These are phyloP conservation scores for Cossypha caffra DNA, from an alignment of 2,797 vertebrate species.

Conservation along the genomic window DNA sequence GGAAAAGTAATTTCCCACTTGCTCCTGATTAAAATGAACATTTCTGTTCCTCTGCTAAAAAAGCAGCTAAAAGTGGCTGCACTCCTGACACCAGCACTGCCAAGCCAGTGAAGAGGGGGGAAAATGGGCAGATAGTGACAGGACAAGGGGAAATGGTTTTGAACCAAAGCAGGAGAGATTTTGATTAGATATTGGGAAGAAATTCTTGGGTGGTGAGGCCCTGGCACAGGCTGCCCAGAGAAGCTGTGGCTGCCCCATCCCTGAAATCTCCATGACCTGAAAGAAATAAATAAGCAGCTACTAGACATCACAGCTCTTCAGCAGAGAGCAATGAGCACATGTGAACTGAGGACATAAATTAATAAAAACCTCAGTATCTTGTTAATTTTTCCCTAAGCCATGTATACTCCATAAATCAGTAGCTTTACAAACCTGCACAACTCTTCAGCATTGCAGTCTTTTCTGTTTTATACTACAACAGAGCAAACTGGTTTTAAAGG, in stretches of 20 bases:
- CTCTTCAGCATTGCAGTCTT: neutral
- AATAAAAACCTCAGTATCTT: neutral
- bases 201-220: rapidly evolving
- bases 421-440: neutral
- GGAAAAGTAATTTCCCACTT: neutral
- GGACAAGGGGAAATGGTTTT: neutral
- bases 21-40: neutral
- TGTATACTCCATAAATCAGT: neutral
- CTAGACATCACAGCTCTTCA: neutral
- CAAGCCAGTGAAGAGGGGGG: neutral
- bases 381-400: neutral
- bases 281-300: neutral
- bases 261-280: neutral
- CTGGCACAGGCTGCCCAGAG: neutral
- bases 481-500: neutral
- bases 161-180: neutral
- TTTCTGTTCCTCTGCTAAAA: neutral
- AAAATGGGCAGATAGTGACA: neutral
- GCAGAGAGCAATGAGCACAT: neutral
- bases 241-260: neutral
- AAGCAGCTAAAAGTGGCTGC: neutral
- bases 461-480: neutral
- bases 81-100: neutral
- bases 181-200: neutral
- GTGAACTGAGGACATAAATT: neutral